phyloP scores from a whole-genome alignment of 2,113 vertebrate genomes.

The Elachura formosa region DNA sequence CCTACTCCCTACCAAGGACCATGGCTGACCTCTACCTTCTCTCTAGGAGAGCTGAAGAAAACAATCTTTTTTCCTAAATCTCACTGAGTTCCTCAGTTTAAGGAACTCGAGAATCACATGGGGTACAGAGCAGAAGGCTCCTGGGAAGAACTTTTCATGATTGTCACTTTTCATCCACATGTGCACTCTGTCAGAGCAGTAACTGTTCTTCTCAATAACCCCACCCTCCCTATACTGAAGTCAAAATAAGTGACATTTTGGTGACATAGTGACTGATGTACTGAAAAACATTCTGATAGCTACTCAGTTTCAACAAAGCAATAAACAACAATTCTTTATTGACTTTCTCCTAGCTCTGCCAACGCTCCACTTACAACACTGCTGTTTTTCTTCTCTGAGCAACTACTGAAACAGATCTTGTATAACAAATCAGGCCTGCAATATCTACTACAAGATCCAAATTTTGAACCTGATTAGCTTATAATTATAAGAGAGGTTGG shows the following conservation, averaged over 20 bases:
- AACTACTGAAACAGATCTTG: background rate
- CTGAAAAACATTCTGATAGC: background rate
- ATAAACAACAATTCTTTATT: conserved; percentile 14
- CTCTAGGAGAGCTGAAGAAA: background rate
- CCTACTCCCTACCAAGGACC: background rate
- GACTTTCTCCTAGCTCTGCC: background rate
- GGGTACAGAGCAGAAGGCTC: background rate
- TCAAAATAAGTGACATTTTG: background rate
- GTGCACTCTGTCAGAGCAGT: background rate
- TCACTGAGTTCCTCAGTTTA: background rate
- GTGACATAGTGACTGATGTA: background rate
- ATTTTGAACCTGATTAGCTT: background rate
- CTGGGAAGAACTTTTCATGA: background rate
- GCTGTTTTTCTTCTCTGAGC: background rate
- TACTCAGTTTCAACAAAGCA: conserved; percentile 17
- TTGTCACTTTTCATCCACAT: background rate
- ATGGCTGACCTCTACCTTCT: background rate
- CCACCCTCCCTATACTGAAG: background rate
- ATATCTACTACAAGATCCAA: background rate
- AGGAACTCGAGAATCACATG: background rate
- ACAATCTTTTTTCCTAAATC: background rate
- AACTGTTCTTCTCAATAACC: background rate
- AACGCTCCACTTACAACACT: background rate
- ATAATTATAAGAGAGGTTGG: background rate
- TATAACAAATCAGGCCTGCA: background rate